These are phyloP conservation scores for Bombus superbus DNA, from an alignment of 1,140 invertebrate genomes.

Conservation along the genomic window DNA sequence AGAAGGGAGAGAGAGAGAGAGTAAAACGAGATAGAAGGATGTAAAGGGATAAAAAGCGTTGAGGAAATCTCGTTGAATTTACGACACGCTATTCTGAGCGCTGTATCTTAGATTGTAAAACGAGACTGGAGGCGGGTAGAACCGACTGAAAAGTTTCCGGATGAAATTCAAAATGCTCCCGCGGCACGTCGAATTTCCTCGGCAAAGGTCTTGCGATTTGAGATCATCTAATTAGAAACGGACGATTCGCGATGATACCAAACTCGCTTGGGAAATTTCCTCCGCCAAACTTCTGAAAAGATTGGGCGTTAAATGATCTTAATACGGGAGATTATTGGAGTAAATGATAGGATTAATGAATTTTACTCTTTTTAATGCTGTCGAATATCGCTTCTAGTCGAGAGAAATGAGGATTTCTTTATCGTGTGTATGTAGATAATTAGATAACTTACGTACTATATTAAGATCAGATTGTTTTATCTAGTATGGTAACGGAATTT, in stretches of 20 bases:
- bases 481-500: too few species aligned
- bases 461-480: too few species aligned
- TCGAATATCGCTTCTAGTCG: neutral
- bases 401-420: too few species aligned
- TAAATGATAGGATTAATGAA: neutral
- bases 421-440: too few species aligned
- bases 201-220: neutral
- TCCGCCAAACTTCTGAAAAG: neutral
- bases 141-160: neutral
- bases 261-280: slow-evolving; percentile 3
- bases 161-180: neutral
- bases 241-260: neutral
- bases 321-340: neutral
- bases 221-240: neutral
- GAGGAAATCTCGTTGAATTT: slow-evolving; percentile 6
- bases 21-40: too few species aligned
- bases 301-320: neutral
- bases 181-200: neutral
- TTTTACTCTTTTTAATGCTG: neutral
- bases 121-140: neutral
- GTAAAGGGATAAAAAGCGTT: neutral
- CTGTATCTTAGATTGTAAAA: neutral
- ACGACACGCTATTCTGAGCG: neutral
- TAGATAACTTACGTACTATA: too few species aligned
- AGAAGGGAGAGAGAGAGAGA: too few species aligned